phyloP scores from a whole-genome alignment of 2,797 vertebrate genomes.

The Periparus ater region DNA sequence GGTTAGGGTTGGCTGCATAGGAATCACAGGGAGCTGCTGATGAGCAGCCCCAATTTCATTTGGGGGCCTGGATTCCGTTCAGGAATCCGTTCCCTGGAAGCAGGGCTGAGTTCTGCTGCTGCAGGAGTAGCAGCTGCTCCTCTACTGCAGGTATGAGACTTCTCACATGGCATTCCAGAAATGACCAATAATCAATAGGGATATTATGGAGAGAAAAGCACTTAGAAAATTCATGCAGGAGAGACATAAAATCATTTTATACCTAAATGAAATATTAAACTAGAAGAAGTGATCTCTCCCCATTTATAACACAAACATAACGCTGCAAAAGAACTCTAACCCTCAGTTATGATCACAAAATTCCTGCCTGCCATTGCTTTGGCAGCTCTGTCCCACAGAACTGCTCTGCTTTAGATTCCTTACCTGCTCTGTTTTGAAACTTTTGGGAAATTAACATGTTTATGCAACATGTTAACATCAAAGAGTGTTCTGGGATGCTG shows the following conservation, averaged over 20 bases:
- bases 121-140: accelerated
- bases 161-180: accelerated
- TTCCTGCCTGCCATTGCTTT: neutral
- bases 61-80: accelerated
- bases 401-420: neutral
- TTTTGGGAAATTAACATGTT: neutral
- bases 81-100: neutral
- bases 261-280: neutral
- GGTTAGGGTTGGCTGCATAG: neutral
- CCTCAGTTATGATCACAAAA: accelerated
- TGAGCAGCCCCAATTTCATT: neutral
- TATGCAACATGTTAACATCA: neutral
- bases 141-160: accelerated
- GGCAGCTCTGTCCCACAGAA: neutral
- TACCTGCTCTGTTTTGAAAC: neutral
- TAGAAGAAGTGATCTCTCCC: neutral
- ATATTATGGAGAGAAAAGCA: accelerated
- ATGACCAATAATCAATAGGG: accelerated
- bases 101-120: accelerated
- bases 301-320: neutral
- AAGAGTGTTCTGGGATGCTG: neutral
- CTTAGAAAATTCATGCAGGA: neutral
- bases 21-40: accelerated
- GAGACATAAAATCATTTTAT: accelerated
- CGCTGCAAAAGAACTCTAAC: accelerated